Percentiles rank a stretch among this genome's conserved stretches.
Conservation (phyloP, 2,797 vertebrate species). For the Labroides dimidiatus region DNA sequence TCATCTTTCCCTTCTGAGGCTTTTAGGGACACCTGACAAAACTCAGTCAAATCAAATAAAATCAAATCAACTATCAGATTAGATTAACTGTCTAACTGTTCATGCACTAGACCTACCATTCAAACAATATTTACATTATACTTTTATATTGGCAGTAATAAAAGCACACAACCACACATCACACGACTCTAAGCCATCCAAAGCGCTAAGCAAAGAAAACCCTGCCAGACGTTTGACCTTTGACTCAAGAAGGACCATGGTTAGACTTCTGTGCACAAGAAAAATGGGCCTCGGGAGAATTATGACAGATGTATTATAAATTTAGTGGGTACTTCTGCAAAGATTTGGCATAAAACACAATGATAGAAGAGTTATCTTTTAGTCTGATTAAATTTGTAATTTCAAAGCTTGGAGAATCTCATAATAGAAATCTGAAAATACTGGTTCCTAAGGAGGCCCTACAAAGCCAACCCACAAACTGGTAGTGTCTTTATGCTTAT, state of each 20-base stretch:
- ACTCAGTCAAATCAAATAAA: conserved; percentile 57
- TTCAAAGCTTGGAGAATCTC: too few species aligned
- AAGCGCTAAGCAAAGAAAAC: conserved; percentile 47
- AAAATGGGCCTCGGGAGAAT: background rate
- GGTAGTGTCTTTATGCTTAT: background rate
- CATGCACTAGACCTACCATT: conserved; percentile 83
- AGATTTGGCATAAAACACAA: background rate
- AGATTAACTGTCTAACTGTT: conserved; percentile 69
- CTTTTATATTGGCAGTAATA: conserved; percentile 1
- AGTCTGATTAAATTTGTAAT: background rate
- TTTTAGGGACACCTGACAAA: conserved; percentile 67
- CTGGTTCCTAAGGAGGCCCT: background rate
- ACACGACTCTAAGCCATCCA: conserved; percentile 47
- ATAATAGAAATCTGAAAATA: background rate
- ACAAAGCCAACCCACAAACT: conserved; percentile 42
- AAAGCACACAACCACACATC: conserved; percentile 65
- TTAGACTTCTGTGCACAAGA: background rate
- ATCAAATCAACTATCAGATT: conserved; percentile 56
- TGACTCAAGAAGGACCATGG: background rate
- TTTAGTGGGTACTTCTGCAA: background rate
- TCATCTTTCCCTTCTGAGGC: conserved; percentile 68
- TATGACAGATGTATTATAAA: background rate
- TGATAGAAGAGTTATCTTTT: background rate
- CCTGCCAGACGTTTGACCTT: conserved; percentile 16
- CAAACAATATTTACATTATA: conserved; percentile 17